Evolutionary conservation across 64 coral and sea anemone genomes (phyloP).

Genomic region (Dendrophyllia cribrosa): DNA sequence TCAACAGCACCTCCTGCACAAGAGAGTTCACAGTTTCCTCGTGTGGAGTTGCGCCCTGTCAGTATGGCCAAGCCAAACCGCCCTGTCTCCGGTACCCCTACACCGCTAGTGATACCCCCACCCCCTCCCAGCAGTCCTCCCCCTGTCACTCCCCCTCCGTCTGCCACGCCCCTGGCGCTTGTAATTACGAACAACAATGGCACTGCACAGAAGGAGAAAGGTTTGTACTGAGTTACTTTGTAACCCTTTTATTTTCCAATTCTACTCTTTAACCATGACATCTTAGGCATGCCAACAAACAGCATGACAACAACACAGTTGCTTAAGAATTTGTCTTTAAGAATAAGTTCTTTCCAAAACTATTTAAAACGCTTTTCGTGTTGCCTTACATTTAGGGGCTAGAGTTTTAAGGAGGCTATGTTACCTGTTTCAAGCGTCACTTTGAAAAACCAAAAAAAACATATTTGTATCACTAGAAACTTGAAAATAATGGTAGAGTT

Average conservation of each 20-base stretch:
- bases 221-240: not conserved
- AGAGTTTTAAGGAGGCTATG: too few relatives aligned
- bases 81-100: conserved; percentile 26
- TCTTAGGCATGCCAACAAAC: too few relatives aligned
- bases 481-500: too few relatives aligned
- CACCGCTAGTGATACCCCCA: conserved; percentile 40
- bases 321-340: too few relatives aligned
- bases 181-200: not conserved
- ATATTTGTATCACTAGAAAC: too few relatives aligned
- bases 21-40: conserved; percentile 49
- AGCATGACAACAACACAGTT: too few relatives aligned
- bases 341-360: too few relatives aligned
- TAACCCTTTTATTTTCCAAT: not conserved
- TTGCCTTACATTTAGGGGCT: too few relatives aligned
- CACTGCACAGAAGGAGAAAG: not conserved
- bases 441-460: too few relatives aligned
- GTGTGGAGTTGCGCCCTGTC: conserved; percentile 75
- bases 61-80: conserved; percentile 30
- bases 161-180: not conserved
- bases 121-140: conserved; percentile 55
- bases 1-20: not conserved
- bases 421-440: too few relatives aligned
- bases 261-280: not conserved
- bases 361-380: too few relatives aligned
- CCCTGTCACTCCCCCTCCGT: conserved; percentile 32